Evolutionary conservation across 2,797 vertebrate species (phyloP).

Genomic region (Microctenopoma lineatum): DNA sequence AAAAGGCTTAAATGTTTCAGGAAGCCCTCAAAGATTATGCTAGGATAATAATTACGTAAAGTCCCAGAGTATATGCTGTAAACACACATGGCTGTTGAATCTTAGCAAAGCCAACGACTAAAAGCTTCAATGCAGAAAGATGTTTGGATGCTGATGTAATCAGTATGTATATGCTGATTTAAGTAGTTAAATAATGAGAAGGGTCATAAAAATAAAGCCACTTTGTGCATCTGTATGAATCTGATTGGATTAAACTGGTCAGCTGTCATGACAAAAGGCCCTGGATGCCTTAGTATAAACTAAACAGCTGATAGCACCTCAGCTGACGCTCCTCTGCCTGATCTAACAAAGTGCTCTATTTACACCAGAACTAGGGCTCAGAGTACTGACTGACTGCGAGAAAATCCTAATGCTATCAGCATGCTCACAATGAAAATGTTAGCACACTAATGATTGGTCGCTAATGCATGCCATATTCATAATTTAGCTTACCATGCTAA

Average conservation of each 20-base stretch:
- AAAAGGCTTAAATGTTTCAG: conserved; percentile 14
- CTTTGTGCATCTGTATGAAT: conserved; percentile 2
- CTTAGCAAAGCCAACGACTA: neutral
- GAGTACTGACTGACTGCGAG: neutral
- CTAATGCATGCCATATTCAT: neutral
- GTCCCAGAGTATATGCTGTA: neutral
- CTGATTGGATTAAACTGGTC: conserved; percentile 3
- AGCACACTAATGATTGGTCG: neutral
- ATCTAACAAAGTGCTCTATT: neutral
- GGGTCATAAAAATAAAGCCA: neutral
- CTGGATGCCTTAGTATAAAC: conserved; percentile 11
- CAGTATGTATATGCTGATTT: neutral
- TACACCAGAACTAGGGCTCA: neutral
- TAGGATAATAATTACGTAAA: neutral
- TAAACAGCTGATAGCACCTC: conserved; percentile 14
- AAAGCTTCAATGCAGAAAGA: neutral
- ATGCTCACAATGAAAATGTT: neutral
- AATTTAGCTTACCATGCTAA: neutral
- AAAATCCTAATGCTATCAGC: neutral
- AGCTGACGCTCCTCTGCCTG: neutral
- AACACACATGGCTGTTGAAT: neutral
- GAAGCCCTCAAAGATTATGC: conserved; percentile 9
- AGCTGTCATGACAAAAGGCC: neutral
- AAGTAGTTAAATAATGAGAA: neutral
- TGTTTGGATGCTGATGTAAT: neutral